A percentile compares a stretch with the other conserved stretches of the same genome.
Evolutionary conservation across 2,888 invertebrate species (phyloP).

Genomic region (Rhaphigaster nebulosa): DNA sequence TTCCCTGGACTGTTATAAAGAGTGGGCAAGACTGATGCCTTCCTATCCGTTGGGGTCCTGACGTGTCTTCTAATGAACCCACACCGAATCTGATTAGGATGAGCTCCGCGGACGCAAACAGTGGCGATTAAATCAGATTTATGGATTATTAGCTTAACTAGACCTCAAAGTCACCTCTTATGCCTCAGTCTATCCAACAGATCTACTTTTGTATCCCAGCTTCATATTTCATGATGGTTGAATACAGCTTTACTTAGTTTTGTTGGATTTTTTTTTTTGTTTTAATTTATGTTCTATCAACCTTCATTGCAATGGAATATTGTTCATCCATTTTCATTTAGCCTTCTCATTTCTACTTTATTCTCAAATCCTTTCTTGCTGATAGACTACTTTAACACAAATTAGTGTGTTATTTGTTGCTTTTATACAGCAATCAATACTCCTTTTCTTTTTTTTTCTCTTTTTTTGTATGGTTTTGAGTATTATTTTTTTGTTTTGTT

Average conservation of each 20-base stretch:
- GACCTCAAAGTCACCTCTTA: not conserved
- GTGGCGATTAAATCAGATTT: conserved; percentile 38
- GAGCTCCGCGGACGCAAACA: not conserved
- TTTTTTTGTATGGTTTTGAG: no score
- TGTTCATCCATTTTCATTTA: not conserved
- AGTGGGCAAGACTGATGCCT: conserved; percentile 48
- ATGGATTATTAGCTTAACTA: conserved; percentile 40
- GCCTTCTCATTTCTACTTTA: no score
- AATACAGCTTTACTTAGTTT: not conserved
- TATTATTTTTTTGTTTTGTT: no score
- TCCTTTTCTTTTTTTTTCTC: no score
- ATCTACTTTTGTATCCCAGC: not conserved
- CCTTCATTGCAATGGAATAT: not conserved
- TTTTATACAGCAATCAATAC: no score
- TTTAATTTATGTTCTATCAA: not conserved
- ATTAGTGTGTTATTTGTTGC: no score
- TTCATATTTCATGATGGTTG: not conserved
- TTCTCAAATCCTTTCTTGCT: no score
- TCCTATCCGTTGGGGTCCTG: not conserved
- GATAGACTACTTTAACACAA: no score
- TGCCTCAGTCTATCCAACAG: not conserved
- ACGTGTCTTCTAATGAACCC: conserved; percentile 41
- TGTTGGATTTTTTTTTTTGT: no score
- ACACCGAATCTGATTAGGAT: conserved; percentile 41
- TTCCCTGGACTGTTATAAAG: conserved; percentile 13